Evolutionary conservation across 2,113 vertebrate genomes (phyloP).

Genomic region (Gila orcuttii): DNA sequence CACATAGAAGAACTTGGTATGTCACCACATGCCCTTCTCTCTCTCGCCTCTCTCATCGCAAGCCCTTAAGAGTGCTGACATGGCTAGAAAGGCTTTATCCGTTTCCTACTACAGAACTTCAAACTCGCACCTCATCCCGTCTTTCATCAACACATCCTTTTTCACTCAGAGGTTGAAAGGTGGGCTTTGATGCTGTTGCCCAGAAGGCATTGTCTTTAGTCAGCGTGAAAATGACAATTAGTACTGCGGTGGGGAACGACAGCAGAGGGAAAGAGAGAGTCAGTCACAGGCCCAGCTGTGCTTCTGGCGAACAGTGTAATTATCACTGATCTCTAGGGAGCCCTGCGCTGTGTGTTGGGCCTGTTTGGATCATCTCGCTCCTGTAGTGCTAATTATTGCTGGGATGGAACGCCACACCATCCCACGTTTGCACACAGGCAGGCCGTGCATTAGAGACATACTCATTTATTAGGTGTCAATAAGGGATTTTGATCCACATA

Average conservation of each 20-base stretch:
- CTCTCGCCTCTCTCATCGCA: not conserved
- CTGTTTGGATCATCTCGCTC: conserved; percentile 53
- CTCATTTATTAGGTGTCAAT: conserved; percentile 53
- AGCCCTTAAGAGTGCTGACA: conserved; percentile 28
- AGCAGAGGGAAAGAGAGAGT: conserved; percentile 29
- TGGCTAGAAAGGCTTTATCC: conserved; percentile 7
- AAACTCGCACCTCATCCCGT: conserved; percentile 25
- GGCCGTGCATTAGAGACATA: conserved; percentile 34
- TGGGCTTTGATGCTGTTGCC: conserved; percentile 48
- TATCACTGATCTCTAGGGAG: conserved; percentile 56
- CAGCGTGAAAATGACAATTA: conserved; percentile 61
- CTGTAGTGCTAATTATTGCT: conserved; percentile 57
- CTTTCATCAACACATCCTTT: conserved; percentile 27
- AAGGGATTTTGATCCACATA: conserved; percentile 8
- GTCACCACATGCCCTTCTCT: not conserved
- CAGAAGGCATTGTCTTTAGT: conserved; percentile 52
- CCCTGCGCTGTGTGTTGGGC: conserved; percentile 46
- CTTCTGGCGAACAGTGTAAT: conserved; percentile 53
- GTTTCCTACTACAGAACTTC: not conserved
- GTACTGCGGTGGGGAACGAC: conserved; percentile 33
- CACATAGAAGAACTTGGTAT: not conserved
- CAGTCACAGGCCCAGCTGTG: conserved; percentile 52
- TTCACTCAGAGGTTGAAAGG: conserved; percentile 45
- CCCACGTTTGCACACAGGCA: conserved; percentile 14
- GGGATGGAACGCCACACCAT: conserved; percentile 24